Conservation (phyloP, 2,113 vertebrate species). For the Vanacampus margaritifer region DNA sequence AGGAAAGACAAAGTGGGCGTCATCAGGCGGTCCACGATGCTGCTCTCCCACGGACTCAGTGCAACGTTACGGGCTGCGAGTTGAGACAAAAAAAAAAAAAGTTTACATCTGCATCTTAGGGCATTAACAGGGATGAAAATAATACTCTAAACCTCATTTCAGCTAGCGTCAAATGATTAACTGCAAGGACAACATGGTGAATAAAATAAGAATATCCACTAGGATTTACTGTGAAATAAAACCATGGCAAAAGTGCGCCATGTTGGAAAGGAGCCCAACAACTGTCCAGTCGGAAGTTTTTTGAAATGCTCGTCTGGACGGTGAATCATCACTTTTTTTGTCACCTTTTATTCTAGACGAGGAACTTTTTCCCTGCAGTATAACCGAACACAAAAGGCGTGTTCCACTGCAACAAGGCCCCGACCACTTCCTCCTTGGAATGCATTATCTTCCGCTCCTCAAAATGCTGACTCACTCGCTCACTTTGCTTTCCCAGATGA, state of each 20-base stretch:
- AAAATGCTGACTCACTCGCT: slow-evolving; percentile 45
- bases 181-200: not conserved
- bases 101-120: not conserved
- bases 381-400: not conserved
- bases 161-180: not conserved
- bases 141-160: not conserved
- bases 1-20: slow-evolving; percentile 95
- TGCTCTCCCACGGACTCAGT: slow-evolving; percentile 94
- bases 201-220: too few relatives aligned
- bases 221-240: not conserved
- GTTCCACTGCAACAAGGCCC: not conserved
- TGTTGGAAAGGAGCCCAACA: not conserved
- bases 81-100: not conserved
- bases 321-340: slow-evolving; percentile 33
- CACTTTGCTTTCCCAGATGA: slow-evolving; percentile 1
- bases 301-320: slow-evolving; percentile 33
- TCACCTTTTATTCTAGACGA: slow-evolving; percentile 7
- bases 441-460: slow-evolving; percentile 22
- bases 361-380: slow-evolving; percentile 1
- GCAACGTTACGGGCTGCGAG: slow-evolving; percentile 82
- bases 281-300: not conserved
- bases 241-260: not conserved
- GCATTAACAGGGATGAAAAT: not conserved
- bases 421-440: slow-evolving; percentile 20
- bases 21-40: slow-evolving; percentile 95